Evolutionary conservation across 2,797 vertebrate genomes (phyloP), one percentile per base, ranked within the genome.

Genomic region (Manis javanica): DNA sequence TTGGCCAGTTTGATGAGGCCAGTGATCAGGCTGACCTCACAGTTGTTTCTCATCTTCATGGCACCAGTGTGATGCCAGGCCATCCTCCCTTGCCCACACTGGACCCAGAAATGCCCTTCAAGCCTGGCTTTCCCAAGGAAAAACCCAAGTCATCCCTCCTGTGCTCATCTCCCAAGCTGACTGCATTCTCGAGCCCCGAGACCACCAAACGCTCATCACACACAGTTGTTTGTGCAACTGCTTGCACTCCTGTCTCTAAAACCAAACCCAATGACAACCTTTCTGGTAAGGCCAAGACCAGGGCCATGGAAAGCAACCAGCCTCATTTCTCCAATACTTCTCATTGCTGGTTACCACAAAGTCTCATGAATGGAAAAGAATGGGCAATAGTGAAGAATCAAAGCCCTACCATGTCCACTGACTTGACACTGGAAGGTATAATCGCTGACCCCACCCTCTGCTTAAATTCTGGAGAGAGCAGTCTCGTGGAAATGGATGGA

Each of bases 401-500:
- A 84, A 82, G 98, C 69, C 97, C 98, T 69, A 72, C 91, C 21
- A 29, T 91, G 15, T 97, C 97, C 39, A 89, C 83, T 16, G 92
- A 83, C 77, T 63, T 92, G 66, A 74, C 96, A 3, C 87, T 97
- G 53, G 98, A 98, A 61, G 96, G 83, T 19, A 51, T 94, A 4
- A 84, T 82, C 11, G 29, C 11, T 13, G 96, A 96, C 63, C 98
- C 98, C 68, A 96, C 98, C 16, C 42, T 98, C 53, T 98, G 97
- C 78, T 94, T 98, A 34, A 97, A 98, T 96, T 98, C 98, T 2
- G 98, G 96, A 87, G 98, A 97, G 87, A 99, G 99, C 94, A 98
- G 98, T 87, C 98, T 99, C 68, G 97, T 98, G 93, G 99, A 99
- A 97, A 90, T 99, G 3, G 99, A 99, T 5, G 99, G 98, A 74